Conservation (phyloP, 2,113 vertebrate species). For the Megaceryle torquata region DNA sequence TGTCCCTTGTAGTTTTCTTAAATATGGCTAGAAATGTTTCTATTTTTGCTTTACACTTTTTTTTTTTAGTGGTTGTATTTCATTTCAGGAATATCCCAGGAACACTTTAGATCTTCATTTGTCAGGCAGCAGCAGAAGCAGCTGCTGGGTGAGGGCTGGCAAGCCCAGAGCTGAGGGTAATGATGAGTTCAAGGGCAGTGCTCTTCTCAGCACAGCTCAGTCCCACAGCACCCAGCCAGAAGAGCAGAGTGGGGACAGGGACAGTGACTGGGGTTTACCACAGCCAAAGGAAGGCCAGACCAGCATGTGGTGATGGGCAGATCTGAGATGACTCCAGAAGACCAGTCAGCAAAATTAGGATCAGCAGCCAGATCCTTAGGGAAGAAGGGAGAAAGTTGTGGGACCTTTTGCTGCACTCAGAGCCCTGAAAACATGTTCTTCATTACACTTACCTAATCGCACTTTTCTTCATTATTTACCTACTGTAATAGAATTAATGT, state of each 20-base stretch:
- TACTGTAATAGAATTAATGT: neutral
- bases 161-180: neutral
- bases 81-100: neutral
- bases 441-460: neutral
- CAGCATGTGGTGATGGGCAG: accelerated
- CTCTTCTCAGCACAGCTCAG: accelerated
- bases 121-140: neutral
- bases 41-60: neutral
- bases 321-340: neutral
- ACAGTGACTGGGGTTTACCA: accelerated
- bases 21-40: neutral
- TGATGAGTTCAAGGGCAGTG: neutral
- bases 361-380: neutral
- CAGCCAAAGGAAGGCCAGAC: neutral
- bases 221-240: neutral
- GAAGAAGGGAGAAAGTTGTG: neutral
- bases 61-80: neutral
- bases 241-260: neutral
- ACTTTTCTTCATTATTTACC: neutral
- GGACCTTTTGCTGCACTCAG: neutral
- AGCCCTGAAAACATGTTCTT: neutral
- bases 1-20: neutral
- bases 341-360: neutral
- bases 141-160: neutral
- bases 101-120: neutral